A percentile compares a stretch with the other conserved stretches of the same genome.
Evolutionary conservation across 2,888 invertebrate genomes (phyloP).

Genomic region (Pantelozetes paolii): DNA sequence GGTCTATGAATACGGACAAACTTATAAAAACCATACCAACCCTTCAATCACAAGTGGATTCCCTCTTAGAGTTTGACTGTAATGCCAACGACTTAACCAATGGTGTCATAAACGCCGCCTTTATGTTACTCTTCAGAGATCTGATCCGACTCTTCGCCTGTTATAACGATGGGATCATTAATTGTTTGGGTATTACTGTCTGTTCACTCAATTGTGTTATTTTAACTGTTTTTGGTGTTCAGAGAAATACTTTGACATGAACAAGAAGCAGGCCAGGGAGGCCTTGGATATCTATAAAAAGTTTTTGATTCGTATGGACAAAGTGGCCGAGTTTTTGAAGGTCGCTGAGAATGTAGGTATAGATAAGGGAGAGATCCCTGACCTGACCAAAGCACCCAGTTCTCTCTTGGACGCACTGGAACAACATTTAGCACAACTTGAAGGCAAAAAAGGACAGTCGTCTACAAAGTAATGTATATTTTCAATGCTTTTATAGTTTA

Average conservation of each 20-base stretch:
- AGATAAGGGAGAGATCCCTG: constrained; percentile 60
- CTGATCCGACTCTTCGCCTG: constrained; percentile 97
- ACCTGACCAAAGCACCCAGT: constrained; percentile 57
- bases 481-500: too few species aligned
- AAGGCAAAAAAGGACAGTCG: constrained; percentile 70
- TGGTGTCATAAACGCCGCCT: constrained; percentile 97
- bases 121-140: constrained; percentile 93
- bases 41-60: constrained; percentile 90
- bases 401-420: constrained; percentile 91
- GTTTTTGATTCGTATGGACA: constrained; percentile 96
- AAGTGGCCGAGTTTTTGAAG: constrained; percentile 94
- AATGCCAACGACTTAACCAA: constrained; percentile 94
- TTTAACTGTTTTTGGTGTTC: constrained; percentile 60
- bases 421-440: constrained; percentile 85
- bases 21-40: constrained; percentile 92
- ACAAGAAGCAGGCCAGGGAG: constrained; percentile 96
- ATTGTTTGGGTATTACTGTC: constrained; percentile 67
- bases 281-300: constrained; percentile 97
- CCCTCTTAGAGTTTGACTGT: constrained; percentile 93
- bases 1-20: constrained; percentile 97
- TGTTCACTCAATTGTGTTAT: background rate
- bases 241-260: constrained; percentile 99
- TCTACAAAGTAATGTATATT: background rate
- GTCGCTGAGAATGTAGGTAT: constrained; percentile 61
- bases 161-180: constrained; percentile 99